These are phyloP conservation scores for Melanerpes formicivorus DNA, from an alignment of 2,113 vertebrate genomes.

Conservation along the genomic window DNA sequence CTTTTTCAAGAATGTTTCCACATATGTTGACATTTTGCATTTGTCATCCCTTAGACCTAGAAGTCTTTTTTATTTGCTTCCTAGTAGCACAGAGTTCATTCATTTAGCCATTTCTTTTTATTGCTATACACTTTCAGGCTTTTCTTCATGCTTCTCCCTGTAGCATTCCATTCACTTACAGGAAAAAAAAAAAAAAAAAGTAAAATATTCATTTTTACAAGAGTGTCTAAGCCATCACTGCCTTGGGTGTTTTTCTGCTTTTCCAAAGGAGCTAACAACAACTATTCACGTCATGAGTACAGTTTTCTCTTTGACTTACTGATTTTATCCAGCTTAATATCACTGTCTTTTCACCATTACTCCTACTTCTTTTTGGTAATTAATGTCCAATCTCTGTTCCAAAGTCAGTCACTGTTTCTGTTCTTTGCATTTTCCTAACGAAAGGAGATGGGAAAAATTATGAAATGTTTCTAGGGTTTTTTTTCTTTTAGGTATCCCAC, in stretches of 20 bases:
- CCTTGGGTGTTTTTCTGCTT: background rate
- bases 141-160: background rate
- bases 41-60: background rate
- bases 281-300: background rate
- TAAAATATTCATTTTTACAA: background rate
- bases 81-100: background rate
- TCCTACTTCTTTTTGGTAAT: background rate
- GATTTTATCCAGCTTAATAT: background rate
- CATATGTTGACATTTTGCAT: background rate
- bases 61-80: background rate
- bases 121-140: background rate
- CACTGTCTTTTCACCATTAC: background rate
- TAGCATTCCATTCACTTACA: conserved; percentile 3
- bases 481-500: background rate
- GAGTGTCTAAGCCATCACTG: background rate
- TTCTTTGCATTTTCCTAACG: background rate
- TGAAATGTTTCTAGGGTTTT: background rate
- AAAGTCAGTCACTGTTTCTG: background rate
- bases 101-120: background rate
- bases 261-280: background rate
- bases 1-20: background rate
- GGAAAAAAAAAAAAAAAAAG: background rate
- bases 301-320: background rate
- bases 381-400: background rate
- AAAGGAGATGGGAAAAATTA: background rate